Percentiles rank a stretch among this genome's conserved stretches.
Evolutionary conservation across 2,113 vertebrate species (phyloP).

Genomic region (Gopherus evgoodei): DNA sequence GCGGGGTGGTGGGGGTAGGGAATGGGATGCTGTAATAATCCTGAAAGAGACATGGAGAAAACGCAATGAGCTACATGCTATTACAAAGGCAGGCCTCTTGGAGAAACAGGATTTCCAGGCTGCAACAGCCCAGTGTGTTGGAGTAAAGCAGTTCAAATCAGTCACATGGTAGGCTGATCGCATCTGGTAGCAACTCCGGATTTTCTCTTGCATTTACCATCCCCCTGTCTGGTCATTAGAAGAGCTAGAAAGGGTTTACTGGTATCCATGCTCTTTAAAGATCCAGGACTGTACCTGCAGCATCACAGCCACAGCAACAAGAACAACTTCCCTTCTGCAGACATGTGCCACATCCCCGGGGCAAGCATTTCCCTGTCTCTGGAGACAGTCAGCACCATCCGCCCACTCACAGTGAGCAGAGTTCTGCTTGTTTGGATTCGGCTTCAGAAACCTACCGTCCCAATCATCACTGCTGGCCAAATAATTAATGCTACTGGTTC

Average conservation of each 20-base stretch:
- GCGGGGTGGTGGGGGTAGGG: constrained; percentile 91
- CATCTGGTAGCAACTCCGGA: neutral
- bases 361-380: neutral
- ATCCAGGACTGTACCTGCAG: neutral
- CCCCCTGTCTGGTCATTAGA: constrained; percentile 42
- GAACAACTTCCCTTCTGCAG: neutral
- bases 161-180: constrained; percentile 12
- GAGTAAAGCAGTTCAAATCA: constrained; percentile 5
- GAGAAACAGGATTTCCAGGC: neutral
- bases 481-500: neutral
- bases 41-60: constrained; percentile 64
- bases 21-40: constrained; percentile 99
- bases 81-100: neutral
- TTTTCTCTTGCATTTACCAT: constrained; percentile 66
- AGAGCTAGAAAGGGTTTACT: constrained; percentile 72
- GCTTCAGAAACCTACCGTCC: accelerated
- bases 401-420: accelerated
- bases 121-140: neutral
- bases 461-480: accelerated
- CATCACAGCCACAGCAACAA: neutral
- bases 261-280: constrained; percentile 14
- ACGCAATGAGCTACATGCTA: neutral
- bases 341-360: accelerated
- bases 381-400: neutral
- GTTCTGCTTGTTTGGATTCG: neutral